Evolutionary conservation across 2,888 invertebrate species (phyloP).

Genomic region (Hololepta plana): DNA sequence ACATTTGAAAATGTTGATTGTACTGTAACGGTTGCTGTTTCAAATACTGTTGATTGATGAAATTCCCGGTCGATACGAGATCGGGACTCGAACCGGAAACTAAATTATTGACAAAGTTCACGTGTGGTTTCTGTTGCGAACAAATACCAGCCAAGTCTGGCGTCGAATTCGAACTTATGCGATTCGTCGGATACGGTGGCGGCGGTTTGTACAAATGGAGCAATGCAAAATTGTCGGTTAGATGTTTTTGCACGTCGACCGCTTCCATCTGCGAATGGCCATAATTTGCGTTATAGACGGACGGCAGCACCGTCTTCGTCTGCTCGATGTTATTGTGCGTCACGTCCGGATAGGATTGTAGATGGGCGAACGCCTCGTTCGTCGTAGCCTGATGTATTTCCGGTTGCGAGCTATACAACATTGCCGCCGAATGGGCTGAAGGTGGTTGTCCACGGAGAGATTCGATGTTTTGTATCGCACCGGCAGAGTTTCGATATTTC

Average conservation of each 20-base stretch:
- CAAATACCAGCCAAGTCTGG: conserved; percentile 60
- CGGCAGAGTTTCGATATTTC: conserved; percentile 50
- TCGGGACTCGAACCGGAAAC: conserved; percentile 65
- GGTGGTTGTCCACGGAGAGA: neutral
- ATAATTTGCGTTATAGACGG: conserved; percentile 12
- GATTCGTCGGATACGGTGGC: conserved; percentile 64
- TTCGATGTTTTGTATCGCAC: conserved; percentile 19
- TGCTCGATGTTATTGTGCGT: conserved; percentile 33
- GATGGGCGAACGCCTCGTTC: no score
- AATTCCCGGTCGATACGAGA: conserved; percentile 52
- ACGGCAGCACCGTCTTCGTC: conserved; percentile 14
- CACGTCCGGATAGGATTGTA: conserved; percentile 49
- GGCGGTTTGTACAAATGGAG: conserved; percentile 64
- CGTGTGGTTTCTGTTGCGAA: conserved; percentile 31
- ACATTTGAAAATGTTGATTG: no score
- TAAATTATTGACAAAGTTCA: conserved; percentile 26
- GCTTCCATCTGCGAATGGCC: conserved; percentile 12
- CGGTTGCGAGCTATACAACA: conserved; percentile 51
- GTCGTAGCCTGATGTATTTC: conserved; percentile 44
- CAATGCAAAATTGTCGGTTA: conserved; percentile 35
- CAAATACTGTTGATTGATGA: conserved; percentile 30
- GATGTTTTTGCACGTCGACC: conserved; percentile 15
- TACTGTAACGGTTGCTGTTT: conserved; percentile 15
- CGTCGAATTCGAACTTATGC: conserved; percentile 66
- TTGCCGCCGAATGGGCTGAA: conserved; percentile 17